phyloP scores from a whole-genome alignment of 2,113 vertebrate genomes.

The Sphaerodactylus townsendi region DNA sequence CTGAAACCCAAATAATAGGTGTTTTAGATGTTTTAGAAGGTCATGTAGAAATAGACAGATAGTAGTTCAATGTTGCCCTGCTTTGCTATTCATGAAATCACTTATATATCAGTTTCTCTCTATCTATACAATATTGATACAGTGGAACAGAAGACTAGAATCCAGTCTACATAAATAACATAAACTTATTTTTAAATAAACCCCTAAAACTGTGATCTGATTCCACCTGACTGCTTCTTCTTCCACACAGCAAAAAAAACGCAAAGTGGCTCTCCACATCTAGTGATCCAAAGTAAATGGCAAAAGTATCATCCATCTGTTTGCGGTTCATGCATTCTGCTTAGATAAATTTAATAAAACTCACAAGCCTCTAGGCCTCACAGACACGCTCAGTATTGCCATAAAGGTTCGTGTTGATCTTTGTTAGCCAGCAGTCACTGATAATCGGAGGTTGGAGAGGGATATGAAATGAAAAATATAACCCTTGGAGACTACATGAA shows the following conservation, averaged over 20 bases:
- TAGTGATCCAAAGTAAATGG: slow-evolving; percentile 44
- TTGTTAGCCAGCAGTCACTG: slow-evolving; percentile 15
- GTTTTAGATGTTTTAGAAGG: background rate
- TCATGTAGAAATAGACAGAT: background rate
- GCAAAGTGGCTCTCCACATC: slow-evolving; percentile 48
- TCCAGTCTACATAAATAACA: background rate
- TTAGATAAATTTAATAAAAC: slow-evolving; percentile 41
- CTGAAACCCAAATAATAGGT: background rate
- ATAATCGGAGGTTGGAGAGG: slow-evolving; percentile 14
- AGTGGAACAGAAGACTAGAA: background rate
- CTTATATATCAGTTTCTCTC: too few species aligned
- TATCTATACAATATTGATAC: too few species aligned
- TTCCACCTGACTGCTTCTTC: slow-evolving; percentile 17
- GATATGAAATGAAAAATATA: slow-evolving; percentile 25
- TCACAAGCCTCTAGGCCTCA: slow-evolving; percentile 25
- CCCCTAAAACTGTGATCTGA: background rate
- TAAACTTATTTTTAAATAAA: background rate
- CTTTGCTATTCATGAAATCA: too few species aligned
- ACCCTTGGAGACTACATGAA: slow-evolving; percentile 35
- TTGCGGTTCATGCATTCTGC: slow-evolving; percentile 61
- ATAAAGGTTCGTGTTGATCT: background rate
- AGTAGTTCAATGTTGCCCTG: background rate
- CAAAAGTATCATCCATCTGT: slow-evolving; percentile 72
- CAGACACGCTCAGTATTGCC: slow-evolving; percentile 15
- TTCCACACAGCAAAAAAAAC: slow-evolving; percentile 36